These are phyloP conservation scores for Mimachlamys varia DNA, from an alignment of 2,888 invertebrate genomes.

Conservation along the genomic window DNA sequence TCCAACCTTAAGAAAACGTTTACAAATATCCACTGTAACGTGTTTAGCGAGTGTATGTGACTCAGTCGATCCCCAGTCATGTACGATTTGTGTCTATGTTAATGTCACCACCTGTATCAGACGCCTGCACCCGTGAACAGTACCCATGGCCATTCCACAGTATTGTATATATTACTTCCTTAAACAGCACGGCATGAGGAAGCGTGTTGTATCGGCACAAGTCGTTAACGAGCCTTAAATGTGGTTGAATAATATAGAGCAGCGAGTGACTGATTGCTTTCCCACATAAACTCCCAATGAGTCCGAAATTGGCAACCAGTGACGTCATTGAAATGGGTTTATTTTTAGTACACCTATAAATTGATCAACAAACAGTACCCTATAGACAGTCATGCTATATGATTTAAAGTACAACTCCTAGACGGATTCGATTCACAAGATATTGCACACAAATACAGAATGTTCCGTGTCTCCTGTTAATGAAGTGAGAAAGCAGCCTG, in stretches of 20 bases:
- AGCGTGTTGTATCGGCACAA: background rate
- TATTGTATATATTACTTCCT: background rate
- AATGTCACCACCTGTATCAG: background rate
- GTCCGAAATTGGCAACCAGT: constrained; percentile 5
- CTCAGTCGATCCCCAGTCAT: background rate
- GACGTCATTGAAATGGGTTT: constrained; percentile 3
- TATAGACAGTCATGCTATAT: background rate
- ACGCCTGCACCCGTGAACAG: background rate
- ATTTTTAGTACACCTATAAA: constrained; percentile 32
- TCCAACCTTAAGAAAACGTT: too few relatives aligned
- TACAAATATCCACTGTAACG: too few relatives aligned
- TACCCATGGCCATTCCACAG: background rate
- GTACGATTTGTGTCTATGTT: background rate
- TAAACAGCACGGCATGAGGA: background rate
- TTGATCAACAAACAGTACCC: background rate
- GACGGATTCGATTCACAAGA: background rate
- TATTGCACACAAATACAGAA: background rate
- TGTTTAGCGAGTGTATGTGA: too few relatives aligned
- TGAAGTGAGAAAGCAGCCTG: background rate
- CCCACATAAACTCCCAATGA: constrained; percentile 22
- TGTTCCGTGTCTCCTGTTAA: background rate
- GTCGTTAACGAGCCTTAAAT: constrained; percentile 1
- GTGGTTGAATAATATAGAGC: background rate
- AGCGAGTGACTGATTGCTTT: background rate
- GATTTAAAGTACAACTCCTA: background rate